phyloP scores from a whole-genome alignment of 2,797 vertebrate species.

The Neostethus bicornis region DNA sequence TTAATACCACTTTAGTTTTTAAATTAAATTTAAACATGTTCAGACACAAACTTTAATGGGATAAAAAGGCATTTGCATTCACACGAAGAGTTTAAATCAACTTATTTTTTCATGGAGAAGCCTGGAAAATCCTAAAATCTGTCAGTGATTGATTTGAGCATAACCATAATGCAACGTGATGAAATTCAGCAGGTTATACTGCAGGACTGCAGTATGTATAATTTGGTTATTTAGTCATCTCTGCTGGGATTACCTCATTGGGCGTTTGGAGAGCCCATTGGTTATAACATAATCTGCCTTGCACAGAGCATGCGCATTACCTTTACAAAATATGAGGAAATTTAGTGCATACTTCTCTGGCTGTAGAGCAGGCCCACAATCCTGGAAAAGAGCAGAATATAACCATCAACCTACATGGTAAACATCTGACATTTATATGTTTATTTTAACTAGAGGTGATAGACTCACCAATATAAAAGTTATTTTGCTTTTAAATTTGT shows the following conservation, averaged over 20 bases:
- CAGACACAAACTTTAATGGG: not conserved
- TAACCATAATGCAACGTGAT: conserved; percentile 16
- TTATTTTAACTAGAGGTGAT: conserved; percentile 39
- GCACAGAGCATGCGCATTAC: conserved; percentile 75
- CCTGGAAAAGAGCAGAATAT: conserved; percentile 67
- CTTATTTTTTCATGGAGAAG: not conserved
- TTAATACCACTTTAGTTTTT: not conserved
- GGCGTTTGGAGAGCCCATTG: conserved; percentile 69
- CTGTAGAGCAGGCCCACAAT: conserved; percentile 60
- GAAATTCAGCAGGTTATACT: conserved; percentile 28
- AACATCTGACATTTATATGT: conserved; percentile 62
- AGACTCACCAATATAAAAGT: conserved; percentile 25
- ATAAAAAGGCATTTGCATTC: conserved; percentile 1
- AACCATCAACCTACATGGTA: conserved; percentile 62
- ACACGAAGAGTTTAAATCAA: conserved; percentile 2
- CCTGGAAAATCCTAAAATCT: not conserved
- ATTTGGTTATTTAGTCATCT: conserved; percentile 67
- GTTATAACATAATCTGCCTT: conserved; percentile 66
- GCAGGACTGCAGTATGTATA: conserved; percentile 40
- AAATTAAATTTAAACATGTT: conserved; percentile 3
- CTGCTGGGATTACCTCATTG: conserved; percentile 68
- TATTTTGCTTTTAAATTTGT: conserved; percentile 31
- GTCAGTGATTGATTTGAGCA: not conserved
- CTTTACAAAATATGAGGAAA: conserved; percentile 64
- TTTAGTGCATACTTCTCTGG: conserved; percentile 62